These are phyloP conservation scores for Noctuana brunneofusca DNA, from an alignment of 2,888 invertebrate species.

Conservation along the genomic window DNA sequence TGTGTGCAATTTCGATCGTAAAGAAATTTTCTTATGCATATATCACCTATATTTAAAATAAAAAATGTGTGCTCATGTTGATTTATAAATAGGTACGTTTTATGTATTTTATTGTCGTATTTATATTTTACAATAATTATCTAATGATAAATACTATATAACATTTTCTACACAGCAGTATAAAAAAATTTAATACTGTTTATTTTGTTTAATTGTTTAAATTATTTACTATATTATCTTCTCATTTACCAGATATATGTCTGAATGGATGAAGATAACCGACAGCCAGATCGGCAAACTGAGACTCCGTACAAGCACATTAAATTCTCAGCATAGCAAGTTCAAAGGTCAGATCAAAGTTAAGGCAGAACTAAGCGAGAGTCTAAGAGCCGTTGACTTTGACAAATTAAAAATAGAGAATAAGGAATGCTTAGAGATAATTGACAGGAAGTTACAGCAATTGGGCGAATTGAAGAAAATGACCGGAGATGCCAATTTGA, in stretches of 20 bases:
- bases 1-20: neutral
- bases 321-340: conserved; percentile 79
- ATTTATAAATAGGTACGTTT: too few species aligned
- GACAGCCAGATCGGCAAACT: conserved; percentile 83
- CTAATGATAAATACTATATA: too few species aligned
- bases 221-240: too few species aligned
- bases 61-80: too few species aligned
- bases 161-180: too few species aligned
- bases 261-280: conserved; percentile 82
- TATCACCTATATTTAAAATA: too few species aligned
- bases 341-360: conserved; percentile 78
- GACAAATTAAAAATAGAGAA: conserved; percentile 85
- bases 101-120: too few species aligned
- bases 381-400: conserved; percentile 84
- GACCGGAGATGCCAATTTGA: conserved; percentile 82
- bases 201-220: too few species aligned
- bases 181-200: too few species aligned
- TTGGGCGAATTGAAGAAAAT: conserved; percentile 82
- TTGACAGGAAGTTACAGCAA: conserved; percentile 80
- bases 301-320: conserved; percentile 80
- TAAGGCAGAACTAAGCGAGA: conserved; percentile 83
- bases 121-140: too few species aligned
- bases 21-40: neutral
- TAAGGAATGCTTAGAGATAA: conserved; percentile 69
- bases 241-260: conserved; percentile 76